Evolutionary conservation across 2,113 vertebrate genomes (phyloP), one percentile per base, ranked within the genome.

Genomic region (Deroptyus accipitrinus): DNA sequence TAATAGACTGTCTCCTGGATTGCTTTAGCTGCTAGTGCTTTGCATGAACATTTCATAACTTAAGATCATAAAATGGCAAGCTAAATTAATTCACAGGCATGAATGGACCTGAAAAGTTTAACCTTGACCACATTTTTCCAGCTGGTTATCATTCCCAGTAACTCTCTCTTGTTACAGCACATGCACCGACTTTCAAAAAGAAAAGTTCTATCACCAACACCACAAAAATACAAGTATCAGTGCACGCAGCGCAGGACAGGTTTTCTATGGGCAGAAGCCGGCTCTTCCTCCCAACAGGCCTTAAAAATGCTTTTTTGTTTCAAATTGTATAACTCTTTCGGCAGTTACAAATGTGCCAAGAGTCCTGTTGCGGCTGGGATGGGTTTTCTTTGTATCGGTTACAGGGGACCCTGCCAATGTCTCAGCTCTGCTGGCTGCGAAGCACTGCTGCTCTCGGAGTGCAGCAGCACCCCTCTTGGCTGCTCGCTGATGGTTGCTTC

Each of bases 1-100:
- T 70, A 83, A 86, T 31, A 51, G 54, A 76, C 33, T 17, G 12
- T 87, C 49, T 90, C 67, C 46, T 85, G 78, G 74, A 77, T 63
- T 62, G 22, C 54, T 83, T 57, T 80, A 68, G 63, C 51, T 88
- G 25, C 39, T 90, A 77, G 78, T 52, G 69, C 16, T 94, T 95
- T 95, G 92, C 92, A 67, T 79, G 74, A 95, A 62, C 33, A 67
- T 95, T 97, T 96, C 87, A 80, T 86, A 95, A 94, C 68, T 96
- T 94, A 62, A 59, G 90, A 93, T 83, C 55, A 55, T 61, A 83
- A 97, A 94, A 95, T 67, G 46, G 70, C 44, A 94, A 79, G 62
- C 66, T 88, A 76, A 94, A 93, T 95, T 91, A 96, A 96, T 96
- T 94, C 42, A 37, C 75, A 92, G 79, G 37, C 96, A 1, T 85